phyloP scores from a whole-genome alignment of 2,113 vertebrate genomes.

The Silurus glanis region DNA sequence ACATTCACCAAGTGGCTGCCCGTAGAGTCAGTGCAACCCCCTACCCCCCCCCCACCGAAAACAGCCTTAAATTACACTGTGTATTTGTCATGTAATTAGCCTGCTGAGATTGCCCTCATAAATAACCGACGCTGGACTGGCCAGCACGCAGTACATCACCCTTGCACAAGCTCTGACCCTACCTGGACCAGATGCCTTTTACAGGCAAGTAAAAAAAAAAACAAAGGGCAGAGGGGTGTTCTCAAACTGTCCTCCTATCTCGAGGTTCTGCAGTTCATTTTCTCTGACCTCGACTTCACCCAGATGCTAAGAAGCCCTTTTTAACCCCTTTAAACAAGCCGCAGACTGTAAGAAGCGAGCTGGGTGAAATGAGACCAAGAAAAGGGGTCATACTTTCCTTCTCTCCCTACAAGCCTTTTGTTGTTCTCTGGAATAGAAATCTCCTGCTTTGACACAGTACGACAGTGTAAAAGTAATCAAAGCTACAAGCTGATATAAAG shows the following conservation, averaged over 20 bases:
- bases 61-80: conserved; percentile 59
- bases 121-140: conserved; percentile 63
- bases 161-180: conserved; percentile 60
- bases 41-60: conserved; percentile 17
- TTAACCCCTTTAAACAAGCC: conserved; percentile 18
- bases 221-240: conserved; percentile 29
- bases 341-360: conserved; percentile 27
- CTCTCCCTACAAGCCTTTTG: background rate
- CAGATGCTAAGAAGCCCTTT: conserved; percentile 34
- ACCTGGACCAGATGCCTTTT: conserved; percentile 47
- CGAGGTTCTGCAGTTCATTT: conserved; percentile 35
- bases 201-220: conserved; percentile 22
- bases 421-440: conserved; percentile 9
- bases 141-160: conserved; percentile 48
- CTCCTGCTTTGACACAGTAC: background rate
- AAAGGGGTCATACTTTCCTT: conserved; percentile 14
- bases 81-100: conserved; percentile 78
- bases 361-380: background rate
- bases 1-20: conserved; percentile 33
- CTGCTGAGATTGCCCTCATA: conserved; percentile 63
- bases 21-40: conserved; percentile 11
- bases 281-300: conserved; percentile 50
- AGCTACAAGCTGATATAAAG: conserved; percentile 41
- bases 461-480: background rate
- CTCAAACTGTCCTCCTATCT: conserved; percentile 42